Conservation (phyloP, 2,113 vertebrate species). For the Oceanodroma tethys region DNA sequence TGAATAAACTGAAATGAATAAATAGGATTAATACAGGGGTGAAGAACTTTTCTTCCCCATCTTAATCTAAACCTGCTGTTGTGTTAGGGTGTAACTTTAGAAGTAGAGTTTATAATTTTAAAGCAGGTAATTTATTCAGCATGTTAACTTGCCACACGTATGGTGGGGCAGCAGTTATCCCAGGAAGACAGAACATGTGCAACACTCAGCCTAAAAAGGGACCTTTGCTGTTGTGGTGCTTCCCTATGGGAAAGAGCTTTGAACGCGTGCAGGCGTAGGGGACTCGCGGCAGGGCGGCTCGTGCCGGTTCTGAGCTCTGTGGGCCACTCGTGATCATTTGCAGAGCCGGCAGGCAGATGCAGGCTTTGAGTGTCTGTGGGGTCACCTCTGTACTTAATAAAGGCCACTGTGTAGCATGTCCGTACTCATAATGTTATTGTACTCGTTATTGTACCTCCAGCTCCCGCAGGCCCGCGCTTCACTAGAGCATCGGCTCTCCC, state of each 20-base stretch:
- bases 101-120: neutral
- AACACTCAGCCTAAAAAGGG: neutral
- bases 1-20: neutral
- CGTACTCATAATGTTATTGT: neutral
- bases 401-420: fast-evolving
- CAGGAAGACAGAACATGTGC: fast-evolving
- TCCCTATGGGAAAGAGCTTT: neutral
- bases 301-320: neutral
- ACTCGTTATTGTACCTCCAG: fast-evolving
- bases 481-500: neutral
- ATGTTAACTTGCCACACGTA: fast-evolving
- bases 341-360: neutral
- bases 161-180: neutral
- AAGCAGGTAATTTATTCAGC: neutral
- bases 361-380: fast-evolving
- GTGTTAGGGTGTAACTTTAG: fast-evolving
- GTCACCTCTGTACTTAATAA: fast-evolving
- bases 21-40: neutral
- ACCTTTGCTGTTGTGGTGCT: neutral
- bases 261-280: fast-evolving
- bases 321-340: fast-evolving
- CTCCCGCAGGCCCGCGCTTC: fast-evolving
- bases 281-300: fast-evolving
- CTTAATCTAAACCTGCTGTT: neutral
- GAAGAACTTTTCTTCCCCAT: neutral